Evolutionary conservation across 2,113 vertebrate genomes (phyloP).

Genomic region (Oncorhynchus masou): DNA sequence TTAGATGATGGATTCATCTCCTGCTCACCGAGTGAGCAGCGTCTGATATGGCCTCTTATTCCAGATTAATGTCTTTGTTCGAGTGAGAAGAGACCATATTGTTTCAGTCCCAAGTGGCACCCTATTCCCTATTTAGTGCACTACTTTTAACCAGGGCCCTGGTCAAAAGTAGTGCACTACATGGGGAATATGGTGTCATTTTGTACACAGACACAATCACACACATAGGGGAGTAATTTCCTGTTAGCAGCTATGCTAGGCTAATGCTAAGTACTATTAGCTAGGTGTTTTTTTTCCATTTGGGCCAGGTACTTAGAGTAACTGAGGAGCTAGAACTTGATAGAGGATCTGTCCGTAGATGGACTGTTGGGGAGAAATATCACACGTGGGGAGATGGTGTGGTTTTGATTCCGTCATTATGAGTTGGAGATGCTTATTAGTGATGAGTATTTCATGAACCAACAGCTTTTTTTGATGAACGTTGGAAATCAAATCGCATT

Average conservation of each 20-base stretch:
- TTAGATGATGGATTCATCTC: slow-evolving; percentile 24
- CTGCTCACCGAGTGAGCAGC: neutral
- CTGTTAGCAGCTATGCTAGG: slow-evolving; percentile 1
- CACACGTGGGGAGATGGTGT: neutral
- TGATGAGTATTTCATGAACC: too few species aligned
- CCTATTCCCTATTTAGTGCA: too few species aligned
- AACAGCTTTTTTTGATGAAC: too few species aligned
- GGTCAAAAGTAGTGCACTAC: too few species aligned
- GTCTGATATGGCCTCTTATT: neutral
- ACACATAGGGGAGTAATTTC: slow-evolving; percentile 23
- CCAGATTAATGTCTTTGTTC: slow-evolving; percentile 22
- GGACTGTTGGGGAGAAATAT: slow-evolving; percentile 11
- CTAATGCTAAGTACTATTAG: slow-evolving; percentile 45
- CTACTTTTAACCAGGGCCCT: too few species aligned
- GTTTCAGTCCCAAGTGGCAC: neutral
- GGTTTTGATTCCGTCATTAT: neutral
- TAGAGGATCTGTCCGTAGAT: slow-evolving; percentile 8
- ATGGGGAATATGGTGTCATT: too few species aligned
- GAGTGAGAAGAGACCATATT: neutral
- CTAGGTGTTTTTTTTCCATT: neutral
- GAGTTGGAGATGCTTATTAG: neutral
- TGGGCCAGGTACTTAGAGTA: neutral
- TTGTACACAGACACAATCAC: too few species aligned
- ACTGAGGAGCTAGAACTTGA: neutral
- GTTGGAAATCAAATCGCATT: too few species aligned